phyloP scores from a whole-genome alignment of 2,113 vertebrate species.

The Mellivora capensis region DNA sequence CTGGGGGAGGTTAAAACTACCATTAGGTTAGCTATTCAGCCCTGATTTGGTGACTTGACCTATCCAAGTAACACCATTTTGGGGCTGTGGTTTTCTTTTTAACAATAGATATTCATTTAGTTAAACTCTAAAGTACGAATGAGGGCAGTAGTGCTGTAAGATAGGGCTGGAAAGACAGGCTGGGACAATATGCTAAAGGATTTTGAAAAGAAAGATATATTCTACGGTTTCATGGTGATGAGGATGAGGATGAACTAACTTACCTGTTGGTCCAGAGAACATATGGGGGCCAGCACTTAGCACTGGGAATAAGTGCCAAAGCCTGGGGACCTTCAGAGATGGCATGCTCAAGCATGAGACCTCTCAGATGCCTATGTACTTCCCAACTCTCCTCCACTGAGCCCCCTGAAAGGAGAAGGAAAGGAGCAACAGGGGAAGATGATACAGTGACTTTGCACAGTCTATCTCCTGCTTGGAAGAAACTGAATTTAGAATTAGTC shows the following conservation, averaged over 20 bases:
- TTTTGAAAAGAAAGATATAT: background rate
- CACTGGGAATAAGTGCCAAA: background rate
- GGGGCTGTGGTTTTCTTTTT: background rate
- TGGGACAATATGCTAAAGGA: background rate
- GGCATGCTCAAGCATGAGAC: background rate
- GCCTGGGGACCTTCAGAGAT: too few relatives aligned
- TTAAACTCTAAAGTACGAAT: background rate
- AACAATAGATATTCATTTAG: background rate
- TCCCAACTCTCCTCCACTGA: background rate
- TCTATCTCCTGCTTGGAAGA: background rate
- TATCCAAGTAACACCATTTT: background rate
- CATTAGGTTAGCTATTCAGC: background rate
- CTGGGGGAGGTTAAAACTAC: background rate
- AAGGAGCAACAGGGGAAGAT: background rate
- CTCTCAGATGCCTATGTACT: background rate
- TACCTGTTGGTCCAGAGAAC: background rate
- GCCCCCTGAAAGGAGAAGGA: background rate
- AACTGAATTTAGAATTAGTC: background rate
- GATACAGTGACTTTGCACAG: background rate
- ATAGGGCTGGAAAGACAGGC: background rate
- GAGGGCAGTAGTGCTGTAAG: background rate
- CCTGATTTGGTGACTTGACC: background rate
- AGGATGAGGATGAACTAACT: background rate
- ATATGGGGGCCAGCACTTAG: background rate
- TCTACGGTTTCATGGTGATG: background rate